Conservation (phyloP, 2,888 invertebrate species). For the Drosophila cognata region DNA sequence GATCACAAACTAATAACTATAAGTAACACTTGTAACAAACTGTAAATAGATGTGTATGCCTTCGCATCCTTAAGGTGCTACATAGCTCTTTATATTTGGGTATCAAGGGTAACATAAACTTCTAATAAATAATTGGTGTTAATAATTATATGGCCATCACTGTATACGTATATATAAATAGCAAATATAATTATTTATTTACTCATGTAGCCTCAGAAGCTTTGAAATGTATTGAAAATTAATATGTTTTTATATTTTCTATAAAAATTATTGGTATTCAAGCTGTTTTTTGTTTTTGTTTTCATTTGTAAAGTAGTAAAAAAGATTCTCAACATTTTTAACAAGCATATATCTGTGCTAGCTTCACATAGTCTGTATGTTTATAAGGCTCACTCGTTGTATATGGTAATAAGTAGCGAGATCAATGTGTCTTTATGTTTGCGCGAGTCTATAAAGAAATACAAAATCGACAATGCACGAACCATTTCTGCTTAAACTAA, state of each 20-base stretch:
- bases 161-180: slow-evolving; percentile 25
- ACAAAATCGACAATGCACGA: slow-evolving; percentile 19
- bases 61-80: neutral
- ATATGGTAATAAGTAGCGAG: slow-evolving; percentile 45
- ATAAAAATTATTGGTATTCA: slow-evolving; percentile 41
- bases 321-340: slow-evolving; percentile 41
- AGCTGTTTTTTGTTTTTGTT: slow-evolving; percentile 24
- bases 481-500: slow-evolving; percentile 26
- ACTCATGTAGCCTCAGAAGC: slow-evolving; percentile 45
- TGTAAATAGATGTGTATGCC: neutral
- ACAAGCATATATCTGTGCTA: slow-evolving; percentile 42
- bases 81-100: neutral
- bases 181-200: slow-evolving; percentile 27
- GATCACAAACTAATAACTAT: neutral
- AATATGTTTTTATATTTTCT: slow-evolving; percentile 21
- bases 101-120: neutral
- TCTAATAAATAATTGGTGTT: neutral
- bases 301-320: slow-evolving; percentile 56
- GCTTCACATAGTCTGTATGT: slow-evolving; percentile 31
- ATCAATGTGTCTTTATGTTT: slow-evolving; percentile 48
- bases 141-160: neutral
- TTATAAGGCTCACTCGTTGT: slow-evolving; percentile 65
- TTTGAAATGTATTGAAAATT: slow-evolving; percentile 56
- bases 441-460: slow-evolving; percentile 35
- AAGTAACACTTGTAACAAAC: neutral